A percentile compares a stretch with the other conserved stretches of the same genome.
phyloP scores from a whole-genome alignment of 2,888 invertebrate species.

The Drosophila mimetica region DNA sequence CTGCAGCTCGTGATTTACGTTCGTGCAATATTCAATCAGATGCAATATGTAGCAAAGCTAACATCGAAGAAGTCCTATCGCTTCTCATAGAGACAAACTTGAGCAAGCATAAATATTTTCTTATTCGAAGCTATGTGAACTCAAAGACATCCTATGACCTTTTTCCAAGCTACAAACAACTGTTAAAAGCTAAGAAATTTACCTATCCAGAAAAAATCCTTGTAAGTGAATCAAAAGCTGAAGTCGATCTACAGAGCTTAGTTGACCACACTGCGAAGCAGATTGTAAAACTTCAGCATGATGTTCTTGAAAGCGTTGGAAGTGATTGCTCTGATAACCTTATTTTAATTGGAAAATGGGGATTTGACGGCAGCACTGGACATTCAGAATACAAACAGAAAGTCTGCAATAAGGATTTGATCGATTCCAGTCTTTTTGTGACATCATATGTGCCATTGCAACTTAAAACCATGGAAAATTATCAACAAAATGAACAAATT shows the following conservation, averaged over 20 bases:
- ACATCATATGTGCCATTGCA: neutral
- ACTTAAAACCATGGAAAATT: neutral
- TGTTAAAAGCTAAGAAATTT: too few species aligned
- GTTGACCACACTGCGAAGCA: neutral
- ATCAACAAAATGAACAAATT: neutral
- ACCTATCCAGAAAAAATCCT: too few species aligned
- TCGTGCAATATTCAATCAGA: neutral
- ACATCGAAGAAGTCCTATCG: slow-evolving; percentile 20
- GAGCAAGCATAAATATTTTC: slow-evolving; percentile 3
- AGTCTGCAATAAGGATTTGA: neutral
- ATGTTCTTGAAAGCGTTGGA: slow-evolving; percentile 5
- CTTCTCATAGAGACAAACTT: slow-evolving; percentile 16
- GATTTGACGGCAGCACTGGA: neutral
- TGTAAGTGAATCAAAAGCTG: neutral
- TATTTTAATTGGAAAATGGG: slow-evolving; percentile 2
- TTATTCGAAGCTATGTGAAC: neutral
- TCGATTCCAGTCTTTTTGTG: neutral
- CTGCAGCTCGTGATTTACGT: slow-evolving; percentile 5
- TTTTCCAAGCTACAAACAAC: neutral
- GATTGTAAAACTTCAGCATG: slow-evolving; percentile 5
- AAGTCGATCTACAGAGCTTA: slow-evolving; percentile 6
- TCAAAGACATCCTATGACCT: neutral
- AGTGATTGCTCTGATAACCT: slow-evolving; percentile 10
- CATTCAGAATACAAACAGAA: slow-evolving; percentile 13
- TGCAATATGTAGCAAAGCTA: slow-evolving; percentile 4